These are phyloP conservation scores for Caradrina kadenii DNA, from an alignment of 2,888 invertebrate genomes.

Conservation along the genomic window DNA sequence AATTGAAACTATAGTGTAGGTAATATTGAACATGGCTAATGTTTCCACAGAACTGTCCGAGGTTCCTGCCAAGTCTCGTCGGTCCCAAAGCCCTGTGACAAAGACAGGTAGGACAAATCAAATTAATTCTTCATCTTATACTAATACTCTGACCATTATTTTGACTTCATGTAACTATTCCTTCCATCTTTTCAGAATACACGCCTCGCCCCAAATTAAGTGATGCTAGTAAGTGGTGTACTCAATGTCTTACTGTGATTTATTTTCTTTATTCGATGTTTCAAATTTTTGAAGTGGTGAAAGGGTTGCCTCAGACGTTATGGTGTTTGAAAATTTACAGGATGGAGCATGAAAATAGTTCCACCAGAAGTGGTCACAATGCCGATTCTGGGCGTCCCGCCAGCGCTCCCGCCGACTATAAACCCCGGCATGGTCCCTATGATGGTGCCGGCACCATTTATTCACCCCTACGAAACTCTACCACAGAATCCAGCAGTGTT, in stretches of 20 bases:
- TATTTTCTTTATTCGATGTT: conserved; percentile 1
- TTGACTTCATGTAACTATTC: conserved; percentile 32
- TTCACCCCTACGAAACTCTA: conserved; percentile 42
- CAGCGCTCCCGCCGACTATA: conserved; percentile 36
- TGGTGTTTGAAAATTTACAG: conserved; percentile 71
- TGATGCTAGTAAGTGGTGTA: conserved; percentile 58
- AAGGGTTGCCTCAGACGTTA: conserved; percentile 14
- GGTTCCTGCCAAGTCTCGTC: conserved; percentile 70
- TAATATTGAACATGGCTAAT: conserved; percentile 36
- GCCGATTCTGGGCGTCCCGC: conserved; percentile 41
- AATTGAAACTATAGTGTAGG: neutral
- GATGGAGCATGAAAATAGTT: conserved; percentile 70
- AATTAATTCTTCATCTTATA: conserved; percentile 5
- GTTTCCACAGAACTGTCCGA: conserved; percentile 74
- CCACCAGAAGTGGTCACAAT: conserved; percentile 64
- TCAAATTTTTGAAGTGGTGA: neutral
- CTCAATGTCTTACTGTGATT: conserved; percentile 13
- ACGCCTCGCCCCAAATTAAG: conserved; percentile 48
- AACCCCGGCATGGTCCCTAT: conserved; percentile 48
- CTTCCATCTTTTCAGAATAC: conserved; percentile 60
- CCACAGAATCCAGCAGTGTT: conserved; percentile 30
- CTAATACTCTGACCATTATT: neutral
- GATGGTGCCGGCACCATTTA: conserved; percentile 60
- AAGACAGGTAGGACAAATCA: conserved; percentile 59
- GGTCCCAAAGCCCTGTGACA: conserved; percentile 46